Conservation (phyloP, 2,113 vertebrate species). For the Chamaea fasciata region DNA sequence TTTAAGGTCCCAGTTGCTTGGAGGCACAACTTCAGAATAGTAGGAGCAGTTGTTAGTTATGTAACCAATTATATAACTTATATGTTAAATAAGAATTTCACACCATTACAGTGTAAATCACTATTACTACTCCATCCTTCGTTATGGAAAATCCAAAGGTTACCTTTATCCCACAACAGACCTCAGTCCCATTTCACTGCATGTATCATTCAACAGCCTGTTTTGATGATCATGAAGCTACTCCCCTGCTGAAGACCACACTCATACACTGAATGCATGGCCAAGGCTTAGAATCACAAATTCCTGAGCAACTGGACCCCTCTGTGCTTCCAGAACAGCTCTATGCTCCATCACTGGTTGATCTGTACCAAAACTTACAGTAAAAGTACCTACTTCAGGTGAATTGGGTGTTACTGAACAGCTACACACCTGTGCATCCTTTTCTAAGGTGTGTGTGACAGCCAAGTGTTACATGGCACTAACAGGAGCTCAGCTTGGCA, state of each 20-base stretch:
- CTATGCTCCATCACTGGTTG: neutral
- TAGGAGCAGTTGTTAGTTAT: neutral
- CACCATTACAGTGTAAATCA: neutral
- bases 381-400: neutral
- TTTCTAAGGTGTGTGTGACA: neutral
- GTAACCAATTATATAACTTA: neutral
- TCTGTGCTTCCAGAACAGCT: neutral
- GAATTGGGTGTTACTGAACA: neutral
- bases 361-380: neutral
- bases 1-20: neutral
- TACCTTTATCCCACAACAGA: neutral
- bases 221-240: neutral
- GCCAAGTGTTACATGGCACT: neutral
- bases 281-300: neutral
- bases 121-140: neutral
- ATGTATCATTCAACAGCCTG: neutral
- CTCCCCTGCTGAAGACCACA: neutral
- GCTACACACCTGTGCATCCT: too few species aligned
- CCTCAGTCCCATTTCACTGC: neutral
- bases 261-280: fast-evolving
- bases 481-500: neutral
- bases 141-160: neutral
- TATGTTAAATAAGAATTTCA: neutral
- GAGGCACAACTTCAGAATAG: neutral
- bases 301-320: neutral